Evolutionary conservation across 1,140 invertebrate genomes (phyloP).

Genomic region (Delia radicum): DNA sequence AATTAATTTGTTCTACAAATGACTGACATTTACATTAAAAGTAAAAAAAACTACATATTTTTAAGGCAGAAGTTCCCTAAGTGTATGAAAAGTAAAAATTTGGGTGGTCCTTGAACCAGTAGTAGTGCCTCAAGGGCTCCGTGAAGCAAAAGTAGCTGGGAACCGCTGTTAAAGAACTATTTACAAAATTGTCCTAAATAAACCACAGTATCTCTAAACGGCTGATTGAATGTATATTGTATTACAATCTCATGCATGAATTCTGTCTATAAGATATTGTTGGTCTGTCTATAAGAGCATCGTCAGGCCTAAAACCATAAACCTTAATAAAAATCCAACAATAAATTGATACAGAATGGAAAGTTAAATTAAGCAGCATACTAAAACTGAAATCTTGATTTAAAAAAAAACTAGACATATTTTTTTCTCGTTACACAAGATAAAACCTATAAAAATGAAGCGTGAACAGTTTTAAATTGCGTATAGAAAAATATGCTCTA

Average conservation of each 20-base stretch:
- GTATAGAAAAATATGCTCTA: background rate
- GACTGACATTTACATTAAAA: too few species aligned
- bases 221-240: background rate
- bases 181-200: too few species aligned
- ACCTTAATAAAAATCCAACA: background rate
- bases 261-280: background rate
- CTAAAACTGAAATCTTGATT: background rate
- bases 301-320: background rate
- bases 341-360: background rate
- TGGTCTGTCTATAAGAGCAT: too few species aligned
- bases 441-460: background rate
- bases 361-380: background rate
- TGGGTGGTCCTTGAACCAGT: too few species aligned
- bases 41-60: too few species aligned
- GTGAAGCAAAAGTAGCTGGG: too few species aligned
- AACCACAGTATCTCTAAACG: too few species aligned
- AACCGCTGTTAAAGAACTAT: too few species aligned
- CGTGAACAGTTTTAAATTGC: background rate
- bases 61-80: too few species aligned
- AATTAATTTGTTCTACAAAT: too few species aligned
- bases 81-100: too few species aligned
- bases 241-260: background rate
- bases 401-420: background rate
- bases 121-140: too few species aligned
- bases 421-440: background rate